Percentiles rank a stretch among this genome's conserved stretches.
Evolutionary conservation across 2,888 invertebrate species (phyloP).

Genomic region (Tetranychus truncatus): DNA sequence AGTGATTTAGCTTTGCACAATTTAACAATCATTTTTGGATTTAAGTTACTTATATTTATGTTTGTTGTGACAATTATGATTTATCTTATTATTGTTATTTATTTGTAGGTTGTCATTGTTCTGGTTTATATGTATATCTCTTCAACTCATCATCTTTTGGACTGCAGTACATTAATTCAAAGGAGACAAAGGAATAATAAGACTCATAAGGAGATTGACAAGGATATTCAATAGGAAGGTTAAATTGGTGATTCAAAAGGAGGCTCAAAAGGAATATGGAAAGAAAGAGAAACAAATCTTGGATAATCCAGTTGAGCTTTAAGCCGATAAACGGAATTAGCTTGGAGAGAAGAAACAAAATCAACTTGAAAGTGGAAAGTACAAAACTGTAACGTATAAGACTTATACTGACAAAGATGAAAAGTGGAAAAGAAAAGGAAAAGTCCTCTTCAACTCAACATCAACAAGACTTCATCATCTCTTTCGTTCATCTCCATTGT

Average conservation of each 20-base stretch:
- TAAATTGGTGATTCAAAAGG: no score
- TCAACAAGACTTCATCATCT: background rate
- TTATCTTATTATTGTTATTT: background rate
- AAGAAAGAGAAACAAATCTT: background rate
- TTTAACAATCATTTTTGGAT: background rate
- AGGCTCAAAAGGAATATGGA: background rate
- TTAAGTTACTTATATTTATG: background rate
- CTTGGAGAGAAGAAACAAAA: background rate
- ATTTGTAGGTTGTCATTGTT: background rate
- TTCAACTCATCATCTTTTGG: background rate
- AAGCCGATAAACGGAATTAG: conserved; percentile 1
- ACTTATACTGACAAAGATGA: background rate
- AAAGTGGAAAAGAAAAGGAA: background rate
- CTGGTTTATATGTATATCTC: no score
- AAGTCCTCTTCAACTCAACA: background rate
- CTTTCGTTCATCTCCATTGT: background rate
- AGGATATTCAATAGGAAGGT: no score
- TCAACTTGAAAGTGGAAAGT: background rate
- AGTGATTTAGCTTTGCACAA: no score
- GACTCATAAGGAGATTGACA: background rate
- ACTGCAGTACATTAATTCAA: background rate
- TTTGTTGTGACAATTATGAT: background rate
- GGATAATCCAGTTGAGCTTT: background rate
- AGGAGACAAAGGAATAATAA: background rate
- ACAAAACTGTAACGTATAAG: background rate